Conservation (phyloP, 2,888 invertebrate genomes). For the Helobdella robusta region DNA sequence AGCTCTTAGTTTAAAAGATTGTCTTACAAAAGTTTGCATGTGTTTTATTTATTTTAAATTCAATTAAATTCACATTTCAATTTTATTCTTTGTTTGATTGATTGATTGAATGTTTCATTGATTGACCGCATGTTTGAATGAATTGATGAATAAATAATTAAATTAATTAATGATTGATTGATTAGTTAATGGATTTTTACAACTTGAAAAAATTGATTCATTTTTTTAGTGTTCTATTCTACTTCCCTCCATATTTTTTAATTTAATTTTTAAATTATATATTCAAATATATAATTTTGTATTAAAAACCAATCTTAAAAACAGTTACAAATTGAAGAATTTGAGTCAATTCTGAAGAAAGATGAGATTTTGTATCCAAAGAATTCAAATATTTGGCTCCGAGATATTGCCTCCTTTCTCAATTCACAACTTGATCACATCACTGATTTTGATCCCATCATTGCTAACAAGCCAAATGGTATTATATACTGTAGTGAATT, state of each 20-base stretch:
- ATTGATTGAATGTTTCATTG: no score
- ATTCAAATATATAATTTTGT: neutral
- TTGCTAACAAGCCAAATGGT: slow-evolving; percentile 42
- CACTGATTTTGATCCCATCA: slow-evolving; percentile 40
- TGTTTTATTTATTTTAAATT: slow-evolving; percentile 2
- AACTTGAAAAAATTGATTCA: neutral
- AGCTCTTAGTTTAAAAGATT: slow-evolving; percentile 36
- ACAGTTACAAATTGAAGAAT: slow-evolving; percentile 43
- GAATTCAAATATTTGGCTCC: slow-evolving; percentile 48
- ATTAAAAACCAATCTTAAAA: slow-evolving; percentile 26
- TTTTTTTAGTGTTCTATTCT: neutral
- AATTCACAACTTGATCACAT: slow-evolving; percentile 45
- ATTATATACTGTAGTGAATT: neutral
- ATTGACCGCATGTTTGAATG: no score
- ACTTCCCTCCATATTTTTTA: neutral
- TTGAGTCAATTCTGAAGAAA: slow-evolving; percentile 42
- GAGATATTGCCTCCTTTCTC: slow-evolving; percentile 47
- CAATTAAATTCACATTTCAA: no score
- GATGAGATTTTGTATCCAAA: slow-evolving; percentile 45
- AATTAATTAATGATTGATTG: neutral
- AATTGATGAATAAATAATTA: neutral
- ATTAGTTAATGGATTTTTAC: neutral
- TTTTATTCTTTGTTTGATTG: no score
- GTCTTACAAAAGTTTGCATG: slow-evolving; percentile 36
- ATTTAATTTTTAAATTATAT: neutral